Conservation (phyloP, 2,888 invertebrate species). For the Tigriopus californicus region DNA sequence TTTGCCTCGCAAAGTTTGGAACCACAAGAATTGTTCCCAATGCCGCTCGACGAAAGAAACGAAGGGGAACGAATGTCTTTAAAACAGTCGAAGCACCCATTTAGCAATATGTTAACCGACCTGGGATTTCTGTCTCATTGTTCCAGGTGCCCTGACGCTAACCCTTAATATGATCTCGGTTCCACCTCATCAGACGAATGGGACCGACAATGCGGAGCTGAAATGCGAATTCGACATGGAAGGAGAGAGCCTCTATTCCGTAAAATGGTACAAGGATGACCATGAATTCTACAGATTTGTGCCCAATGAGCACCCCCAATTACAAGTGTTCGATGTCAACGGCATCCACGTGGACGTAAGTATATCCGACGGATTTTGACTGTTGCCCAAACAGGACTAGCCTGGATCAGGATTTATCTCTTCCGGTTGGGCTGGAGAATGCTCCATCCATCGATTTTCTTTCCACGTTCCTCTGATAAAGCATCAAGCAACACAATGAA, state of each 20-base stretch:
- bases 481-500: too few species aligned
- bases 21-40: too few species aligned
- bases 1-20: too few species aligned
- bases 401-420: too few species aligned
- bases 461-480: too few species aligned
- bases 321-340: slow-evolving; percentile 2
- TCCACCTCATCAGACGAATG: background rate
- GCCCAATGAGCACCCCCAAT: slow-evolving; percentile 9
- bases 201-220: background rate
- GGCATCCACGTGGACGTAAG: slow-evolving; percentile 13
- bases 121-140: background rate
- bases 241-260: slow-evolving; percentile 4
- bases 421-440: too few species aligned
- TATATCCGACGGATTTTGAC: background rate
- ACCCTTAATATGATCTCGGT: background rate
- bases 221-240: slow-evolving; percentile 11
- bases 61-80: too few species aligned
- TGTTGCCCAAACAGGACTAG: too few species aligned
- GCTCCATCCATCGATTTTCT: too few species aligned
- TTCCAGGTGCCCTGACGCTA: background rate
- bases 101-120: too few species aligned
- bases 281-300: slow-evolving; percentile 12
- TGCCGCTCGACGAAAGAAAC: too few species aligned
- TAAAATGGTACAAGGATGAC: slow-evolving; percentile 14
- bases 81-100: too few species aligned